Evolutionary conservation across 1,140 invertebrate species (phyloP).

Genomic region (Eriocheir sinensis): DNA sequence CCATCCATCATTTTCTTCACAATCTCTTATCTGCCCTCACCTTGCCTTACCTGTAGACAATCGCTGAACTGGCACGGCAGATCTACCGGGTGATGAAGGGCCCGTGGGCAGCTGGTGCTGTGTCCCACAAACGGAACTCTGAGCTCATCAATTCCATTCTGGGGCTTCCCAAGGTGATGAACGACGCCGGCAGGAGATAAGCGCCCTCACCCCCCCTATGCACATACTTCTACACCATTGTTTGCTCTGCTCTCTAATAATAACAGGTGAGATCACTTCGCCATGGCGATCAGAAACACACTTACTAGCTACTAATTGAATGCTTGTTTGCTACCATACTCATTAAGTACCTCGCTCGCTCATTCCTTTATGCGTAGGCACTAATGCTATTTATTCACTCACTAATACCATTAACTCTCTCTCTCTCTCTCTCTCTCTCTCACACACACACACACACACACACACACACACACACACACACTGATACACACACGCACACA

Average conservation of each 20-base stretch:
- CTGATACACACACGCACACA: background rate
- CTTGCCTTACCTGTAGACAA: constrained; percentile 63
- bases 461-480: background rate
- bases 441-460: background rate
- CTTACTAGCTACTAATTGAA: too few relatives aligned
- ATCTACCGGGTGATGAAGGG: constrained; percentile 67
- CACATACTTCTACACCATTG: background rate
- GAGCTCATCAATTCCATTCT: constrained; percentile 89
- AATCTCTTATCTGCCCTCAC: too few relatives aligned
- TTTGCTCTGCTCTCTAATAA: background rate
- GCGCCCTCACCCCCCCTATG: background rate
- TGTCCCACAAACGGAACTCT: constrained; percentile 86
- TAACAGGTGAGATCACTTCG: too few relatives aligned
- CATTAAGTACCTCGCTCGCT: too few relatives aligned
- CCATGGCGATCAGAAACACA: too few relatives aligned
- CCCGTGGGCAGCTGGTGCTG: constrained; percentile 44
- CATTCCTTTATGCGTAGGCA: too few relatives aligned
- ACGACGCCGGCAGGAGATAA: constrained; percentile 85
- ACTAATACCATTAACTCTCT: too few relatives aligned
- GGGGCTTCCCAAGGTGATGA: constrained; percentile 87
- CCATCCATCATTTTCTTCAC: too few relatives aligned
- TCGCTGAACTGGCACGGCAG: constrained; percentile 72
- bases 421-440: background rate
- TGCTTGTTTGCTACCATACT: too few relatives aligned
- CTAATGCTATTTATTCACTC: too few relatives aligned